Evolutionary conservation across 1,140 invertebrate genomes (phyloP).

Genomic region (Mactra quadrangularis): DNA sequence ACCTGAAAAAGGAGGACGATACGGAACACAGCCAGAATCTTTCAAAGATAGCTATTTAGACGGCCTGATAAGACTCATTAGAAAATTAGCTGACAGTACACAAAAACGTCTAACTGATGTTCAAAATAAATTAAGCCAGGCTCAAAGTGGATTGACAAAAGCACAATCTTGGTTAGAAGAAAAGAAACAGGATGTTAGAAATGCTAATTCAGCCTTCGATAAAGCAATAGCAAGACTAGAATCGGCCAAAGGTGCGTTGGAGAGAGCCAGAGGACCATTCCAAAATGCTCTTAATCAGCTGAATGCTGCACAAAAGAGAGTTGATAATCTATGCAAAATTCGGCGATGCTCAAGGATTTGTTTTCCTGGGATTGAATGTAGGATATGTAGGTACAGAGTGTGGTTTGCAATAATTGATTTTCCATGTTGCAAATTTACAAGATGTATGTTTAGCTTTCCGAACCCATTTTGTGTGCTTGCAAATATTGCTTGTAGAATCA

Average conservation of each 20-base stretch:
- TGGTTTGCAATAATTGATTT: slow-evolving; percentile 32
- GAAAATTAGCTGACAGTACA: slow-evolving; percentile 13
- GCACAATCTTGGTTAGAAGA: slow-evolving; percentile 48
- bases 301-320: too few species aligned
- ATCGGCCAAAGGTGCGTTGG: slow-evolving; percentile 50
- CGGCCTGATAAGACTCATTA: slow-evolving; percentile 4
- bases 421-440: too few species aligned
- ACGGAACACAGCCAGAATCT: background rate
- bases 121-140: slow-evolving; percentile 3
- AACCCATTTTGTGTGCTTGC: slow-evolving; percentile 40
- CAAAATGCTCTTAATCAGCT: slow-evolving; percentile 42
- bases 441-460: slow-evolving; percentile 60
- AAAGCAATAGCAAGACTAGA: slow-evolving; percentile 36
- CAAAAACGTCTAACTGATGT: slow-evolving; percentile 27
- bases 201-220: slow-evolving; percentile 54
- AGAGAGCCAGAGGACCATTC: slow-evolving; percentile 52
- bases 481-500: slow-evolving; percentile 47
- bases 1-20: background rate
- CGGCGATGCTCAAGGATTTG: slow-evolving; percentile 31
- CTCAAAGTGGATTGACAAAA: slow-evolving; percentile 12
- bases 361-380: slow-evolving; percentile 57
- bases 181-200: slow-evolving; percentile 17
- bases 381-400: slow-evolving; percentile 42
- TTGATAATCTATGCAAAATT: slow-evolving; percentile 58
- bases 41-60: slow-evolving; percentile 54